A percentile compares a stretch with the other conserved stretches of the same genome.
Evolutionary conservation across 2,113 vertebrate species (phyloP).

Genomic region (Sus scrofa): T2T-Sscrofa CM000817.6:24146501-24147000

Average conservation of each 20-base stretch:
- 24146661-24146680: background rate
- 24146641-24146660: background rate
- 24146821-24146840: background rate
- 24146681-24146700: background rate
- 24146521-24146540: too few species aligned
- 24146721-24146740: background rate
- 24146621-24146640: background rate
- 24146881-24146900: background rate
- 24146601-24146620: too few species aligned
- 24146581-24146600: too few species aligned
- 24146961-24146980: background rate
- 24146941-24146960: fast-evolving
- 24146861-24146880: background rate
- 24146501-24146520: too few species aligned
- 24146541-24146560: too few species aligned
- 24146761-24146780: background rate
- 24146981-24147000: background rate
- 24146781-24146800: background rate
- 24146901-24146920: fast-evolving
- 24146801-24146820: background rate
- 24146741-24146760: background rate
- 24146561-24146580: too few species aligned
- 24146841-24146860: background rate
- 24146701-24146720: background rate
- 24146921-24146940: fast-evolving